Percentiles rank a stretch among this genome's conserved stretches.
phyloP scores from a whole-genome alignment of 1,140 invertebrate genomes.

The Acromyrmex heyeri region DNA sequence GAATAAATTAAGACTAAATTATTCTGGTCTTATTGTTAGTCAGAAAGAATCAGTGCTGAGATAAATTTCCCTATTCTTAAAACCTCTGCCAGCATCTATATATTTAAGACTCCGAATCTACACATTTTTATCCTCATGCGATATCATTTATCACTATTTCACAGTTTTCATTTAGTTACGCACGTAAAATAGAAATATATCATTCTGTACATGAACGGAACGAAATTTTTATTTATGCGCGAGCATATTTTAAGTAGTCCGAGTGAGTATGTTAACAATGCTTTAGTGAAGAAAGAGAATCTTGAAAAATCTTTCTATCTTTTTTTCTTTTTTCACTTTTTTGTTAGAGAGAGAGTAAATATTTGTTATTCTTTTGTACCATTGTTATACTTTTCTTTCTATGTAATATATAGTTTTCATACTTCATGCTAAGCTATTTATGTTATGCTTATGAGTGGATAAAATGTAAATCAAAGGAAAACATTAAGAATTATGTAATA shows the following conservation, averaged over 20 bases:
- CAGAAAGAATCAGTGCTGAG: background rate
- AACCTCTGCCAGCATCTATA: background rate
- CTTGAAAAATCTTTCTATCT: background rate
- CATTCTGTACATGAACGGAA: background rate
- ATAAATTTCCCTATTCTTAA: background rate
- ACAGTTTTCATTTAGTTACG: background rate
- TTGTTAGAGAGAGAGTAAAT: background rate
- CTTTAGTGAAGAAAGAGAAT: background rate
- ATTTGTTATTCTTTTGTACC: background rate
- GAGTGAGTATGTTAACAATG: background rate
- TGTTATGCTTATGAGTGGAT: background rate
- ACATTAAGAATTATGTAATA: background rate
- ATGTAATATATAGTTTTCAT: background rate
- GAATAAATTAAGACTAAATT: slow-evolving; percentile 17
- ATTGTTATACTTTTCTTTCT: background rate
- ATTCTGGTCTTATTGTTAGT: background rate
- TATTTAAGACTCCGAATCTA: background rate
- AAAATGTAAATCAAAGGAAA: too few relatives aligned
- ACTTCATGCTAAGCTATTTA: background rate
- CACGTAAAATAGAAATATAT: background rate
- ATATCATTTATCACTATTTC: background rate
- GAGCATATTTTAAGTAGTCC: background rate
- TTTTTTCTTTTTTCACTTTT: background rate
- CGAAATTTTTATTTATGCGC: background rate
- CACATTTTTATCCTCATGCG: background rate